A percentile compares a stretch with the other conserved stretches of the same genome.
Conservation (phyloP, 2,113 vertebrate genomes). For the Fulica atra region DNA sequence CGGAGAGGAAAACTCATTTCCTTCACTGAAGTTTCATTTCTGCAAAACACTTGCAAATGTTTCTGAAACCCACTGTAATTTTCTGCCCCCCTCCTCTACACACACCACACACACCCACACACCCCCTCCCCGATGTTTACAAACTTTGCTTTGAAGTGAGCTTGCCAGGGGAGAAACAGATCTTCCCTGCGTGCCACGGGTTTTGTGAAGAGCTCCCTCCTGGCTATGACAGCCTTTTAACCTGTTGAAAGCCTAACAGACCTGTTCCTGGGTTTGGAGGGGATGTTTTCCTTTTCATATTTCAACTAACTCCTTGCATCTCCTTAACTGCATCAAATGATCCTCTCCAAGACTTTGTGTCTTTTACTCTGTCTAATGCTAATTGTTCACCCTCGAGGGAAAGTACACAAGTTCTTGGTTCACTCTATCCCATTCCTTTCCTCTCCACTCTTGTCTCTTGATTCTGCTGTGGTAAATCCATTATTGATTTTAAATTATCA, state of each 20-base stretch:
- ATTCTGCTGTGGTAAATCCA: neutral
- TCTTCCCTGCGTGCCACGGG: neutral
- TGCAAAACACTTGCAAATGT: slow-evolving; percentile 15
- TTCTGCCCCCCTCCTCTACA: neutral
- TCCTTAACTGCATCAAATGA: neutral
- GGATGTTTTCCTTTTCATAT: neutral
- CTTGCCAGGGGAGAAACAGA: slow-evolving; percentile 22
- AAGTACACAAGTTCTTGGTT: neutral
- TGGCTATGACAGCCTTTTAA: neutral
- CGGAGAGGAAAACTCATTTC: neutral
- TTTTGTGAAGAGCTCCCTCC: neutral
- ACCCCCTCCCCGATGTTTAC: neutral
- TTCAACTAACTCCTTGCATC: neutral
- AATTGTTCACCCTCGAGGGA: neutral
- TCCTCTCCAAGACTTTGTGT: neutral
- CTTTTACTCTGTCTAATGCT: neutral
- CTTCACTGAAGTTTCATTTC: neutral
- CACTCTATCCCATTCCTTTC: neutral
- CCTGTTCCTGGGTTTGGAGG: neutral
- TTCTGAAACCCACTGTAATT: neutral
- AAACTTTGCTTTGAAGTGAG: slow-evolving; percentile 2
- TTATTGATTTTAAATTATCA: neutral
- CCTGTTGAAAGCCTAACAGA: neutral
- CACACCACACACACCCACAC: no score
- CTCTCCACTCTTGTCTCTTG: neutral